Conservation (phyloP, 2,113 vertebrate species). For the Cyanistes caeruleus region DNA sequence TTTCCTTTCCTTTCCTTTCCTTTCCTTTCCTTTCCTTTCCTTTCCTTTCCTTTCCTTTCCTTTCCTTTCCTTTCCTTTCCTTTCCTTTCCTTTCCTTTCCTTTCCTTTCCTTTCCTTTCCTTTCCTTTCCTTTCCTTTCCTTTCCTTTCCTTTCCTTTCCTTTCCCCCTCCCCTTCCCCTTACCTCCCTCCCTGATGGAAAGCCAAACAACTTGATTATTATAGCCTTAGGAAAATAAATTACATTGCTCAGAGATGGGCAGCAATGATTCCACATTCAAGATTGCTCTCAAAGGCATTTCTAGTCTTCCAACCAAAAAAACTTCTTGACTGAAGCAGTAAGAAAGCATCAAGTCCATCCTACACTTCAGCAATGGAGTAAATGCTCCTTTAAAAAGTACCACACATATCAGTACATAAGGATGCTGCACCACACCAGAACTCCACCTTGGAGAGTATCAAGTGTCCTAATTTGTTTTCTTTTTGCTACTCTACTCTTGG, state of each 20-base stretch:
- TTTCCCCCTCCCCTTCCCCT: neutral
- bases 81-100: too few species aligned
- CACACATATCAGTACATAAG: neutral
- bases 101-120: too few species aligned
- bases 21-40: too few species aligned
- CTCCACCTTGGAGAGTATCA: neutral
- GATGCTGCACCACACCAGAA: neutral
- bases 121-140: too few species aligned
- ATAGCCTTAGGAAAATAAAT: neutral
- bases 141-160: neutral
- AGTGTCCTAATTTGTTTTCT: neutral
- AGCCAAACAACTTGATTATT: neutral
- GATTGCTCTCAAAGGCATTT: neutral
- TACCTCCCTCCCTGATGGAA: neutral
- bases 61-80: too few species aligned
- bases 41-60: too few species aligned
- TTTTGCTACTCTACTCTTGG: neutral
- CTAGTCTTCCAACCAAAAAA: neutral
- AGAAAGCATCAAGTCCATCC: neutral
- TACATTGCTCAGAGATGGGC: neutral
- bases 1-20: too few species aligned
- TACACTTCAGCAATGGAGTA: neutral
- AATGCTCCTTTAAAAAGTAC: neutral
- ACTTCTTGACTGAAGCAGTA: neutral
- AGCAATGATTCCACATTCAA: neutral